Evolutionary conservation across 1,140 invertebrate species (phyloP).

Genomic region (Acromyrmex heyeri): DNA sequence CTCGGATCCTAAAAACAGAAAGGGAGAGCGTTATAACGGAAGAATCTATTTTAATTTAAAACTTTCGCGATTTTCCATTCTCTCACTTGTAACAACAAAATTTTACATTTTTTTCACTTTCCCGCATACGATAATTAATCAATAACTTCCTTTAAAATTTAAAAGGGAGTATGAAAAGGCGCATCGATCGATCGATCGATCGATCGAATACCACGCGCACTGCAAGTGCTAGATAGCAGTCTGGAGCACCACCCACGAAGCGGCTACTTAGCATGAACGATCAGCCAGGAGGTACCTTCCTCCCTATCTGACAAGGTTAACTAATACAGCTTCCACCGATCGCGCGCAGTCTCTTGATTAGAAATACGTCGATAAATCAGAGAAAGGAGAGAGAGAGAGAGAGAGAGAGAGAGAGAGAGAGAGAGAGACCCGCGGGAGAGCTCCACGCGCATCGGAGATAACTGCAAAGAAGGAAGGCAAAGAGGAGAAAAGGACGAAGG

Average conservation of each 20-base stretch:
- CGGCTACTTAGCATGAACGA: slow-evolving; percentile 83
- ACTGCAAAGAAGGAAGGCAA: not conserved
- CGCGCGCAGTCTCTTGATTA: slow-evolving; percentile 80
- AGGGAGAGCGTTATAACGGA: slow-evolving; percentile 56
- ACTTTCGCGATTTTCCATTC: not conserved
- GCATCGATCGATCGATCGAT: slow-evolving; percentile 62
- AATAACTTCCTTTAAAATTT: slow-evolving; percentile 64
- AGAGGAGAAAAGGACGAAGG: slow-evolving; percentile 9
- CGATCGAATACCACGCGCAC: slow-evolving; percentile 71
- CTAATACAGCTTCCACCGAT: slow-evolving; percentile 81
- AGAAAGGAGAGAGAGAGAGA: not conserved
- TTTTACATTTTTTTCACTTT: not conserved
- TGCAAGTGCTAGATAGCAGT: slow-evolving; percentile 66
- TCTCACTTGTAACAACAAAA: not conserved
- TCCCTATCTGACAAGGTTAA: slow-evolving; percentile 85
- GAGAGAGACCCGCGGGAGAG: slow-evolving; percentile 3
- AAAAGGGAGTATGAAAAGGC: slow-evolving; percentile 53
- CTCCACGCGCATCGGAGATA: slow-evolving; percentile 29
- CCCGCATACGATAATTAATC: slow-evolving; percentile 66
- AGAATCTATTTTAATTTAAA: slow-evolving; percentile 60
- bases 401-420: no score
- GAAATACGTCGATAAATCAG: slow-evolving; percentile 80
- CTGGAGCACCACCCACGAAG: slow-evolving; percentile 81
- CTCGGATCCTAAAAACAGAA: slow-evolving; percentile 78
- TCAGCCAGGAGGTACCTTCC: slow-evolving; percentile 76